A percentile compares a stretch with the other conserved stretches of the same genome.
Conservation (phyloP, 35 echinoderm and acorn worm genomes). For the Anneissia japonica region DNA sequence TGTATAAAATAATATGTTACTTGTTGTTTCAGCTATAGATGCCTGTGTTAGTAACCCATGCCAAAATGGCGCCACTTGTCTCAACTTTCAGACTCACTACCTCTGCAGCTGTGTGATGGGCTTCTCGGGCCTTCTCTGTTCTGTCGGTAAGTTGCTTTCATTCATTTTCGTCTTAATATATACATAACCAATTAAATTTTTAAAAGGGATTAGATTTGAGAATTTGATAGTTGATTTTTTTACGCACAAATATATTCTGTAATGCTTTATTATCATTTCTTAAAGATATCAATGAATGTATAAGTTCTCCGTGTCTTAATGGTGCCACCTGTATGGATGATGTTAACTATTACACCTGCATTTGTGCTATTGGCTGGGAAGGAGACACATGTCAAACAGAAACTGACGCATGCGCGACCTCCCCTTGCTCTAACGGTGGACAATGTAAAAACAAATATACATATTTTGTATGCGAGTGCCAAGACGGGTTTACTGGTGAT, state of each 20-base stretch:
- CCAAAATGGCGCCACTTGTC: not conserved
- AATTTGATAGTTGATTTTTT: not conserved
- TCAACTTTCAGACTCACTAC: not conserved
- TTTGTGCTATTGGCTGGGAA: not conserved
- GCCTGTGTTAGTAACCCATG: not conserved
- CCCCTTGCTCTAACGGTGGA: not conserved
- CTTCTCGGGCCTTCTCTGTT: not conserved
- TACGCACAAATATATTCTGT: not conserved
- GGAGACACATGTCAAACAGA: not conserved
- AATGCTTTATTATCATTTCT: too few relatives aligned
- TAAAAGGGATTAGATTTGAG: not conserved
- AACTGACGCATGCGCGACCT: not conserved
- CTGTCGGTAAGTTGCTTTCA: not conserved
- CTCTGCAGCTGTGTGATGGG: not conserved
- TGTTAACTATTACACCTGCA: slow-evolving; percentile 9
- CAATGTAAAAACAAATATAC: not conserved
- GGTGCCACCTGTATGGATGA: slow-evolving; percentile 20
- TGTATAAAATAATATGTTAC: not conserved
- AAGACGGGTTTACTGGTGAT: not conserved
- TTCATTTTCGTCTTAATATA: not conserved
- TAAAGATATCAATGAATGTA: not conserved
- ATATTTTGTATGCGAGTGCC: not conserved
- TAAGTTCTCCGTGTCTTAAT: slow-evolving; percentile 12
- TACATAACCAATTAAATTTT: not conserved
- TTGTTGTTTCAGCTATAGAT: not conserved